A percentile compares a stretch with the other conserved stretches of the same genome.
These are phyloP conservation scores for Corythornis cristatus DNA, from an alignment of 2,113 vertebrate species.

Conservation along the genomic window DNA sequence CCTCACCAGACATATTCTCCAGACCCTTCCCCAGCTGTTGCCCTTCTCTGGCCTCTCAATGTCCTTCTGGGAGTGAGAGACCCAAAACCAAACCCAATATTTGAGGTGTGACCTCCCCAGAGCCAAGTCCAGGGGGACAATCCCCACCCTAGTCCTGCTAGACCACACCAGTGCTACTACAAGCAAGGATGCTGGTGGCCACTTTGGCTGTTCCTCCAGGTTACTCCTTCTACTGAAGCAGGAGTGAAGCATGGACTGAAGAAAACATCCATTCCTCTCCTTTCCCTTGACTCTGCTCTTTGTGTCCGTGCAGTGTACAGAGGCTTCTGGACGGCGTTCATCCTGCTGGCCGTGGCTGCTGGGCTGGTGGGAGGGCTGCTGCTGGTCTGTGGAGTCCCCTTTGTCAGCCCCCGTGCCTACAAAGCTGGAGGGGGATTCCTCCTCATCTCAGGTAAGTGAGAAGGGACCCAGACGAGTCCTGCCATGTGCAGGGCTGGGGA, in stretches of 20 bases:
- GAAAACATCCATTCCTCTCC: background rate
- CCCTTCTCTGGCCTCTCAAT: too few relatives aligned
- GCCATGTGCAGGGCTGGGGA: background rate
- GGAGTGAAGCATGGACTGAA: background rate
- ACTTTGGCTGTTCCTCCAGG: background rate
- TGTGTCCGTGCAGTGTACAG: slow-evolving; percentile 78
- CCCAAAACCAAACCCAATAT: too few relatives aligned
- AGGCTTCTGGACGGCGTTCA: slow-evolving; percentile 88
- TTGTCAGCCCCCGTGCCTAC: slow-evolving; percentile 79
- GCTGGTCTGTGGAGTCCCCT: slow-evolving; percentile 84
- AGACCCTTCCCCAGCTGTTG: too few relatives aligned
- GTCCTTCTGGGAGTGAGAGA: too few relatives aligned
- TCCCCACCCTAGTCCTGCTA: too few relatives aligned
- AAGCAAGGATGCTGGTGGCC: background rate
- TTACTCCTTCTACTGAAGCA: background rate
- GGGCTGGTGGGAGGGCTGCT: slow-evolving; percentile 81
- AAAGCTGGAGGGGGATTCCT: slow-evolving; percentile 83
- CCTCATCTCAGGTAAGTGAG: slow-evolving; percentile 79
- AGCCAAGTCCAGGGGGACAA: too few relatives aligned
- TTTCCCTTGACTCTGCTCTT: background rate
- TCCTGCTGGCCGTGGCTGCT: slow-evolving; percentile 74
- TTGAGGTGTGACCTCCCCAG: too few relatives aligned
- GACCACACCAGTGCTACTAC: too few relatives aligned
- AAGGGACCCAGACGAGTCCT: too few relatives aligned
- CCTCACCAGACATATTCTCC: too few relatives aligned